These are phyloP conservation scores for Tenthredo distinguenda DNA, from an alignment of 2,888 invertebrate genomes.

Conservation along the genomic window DNA sequence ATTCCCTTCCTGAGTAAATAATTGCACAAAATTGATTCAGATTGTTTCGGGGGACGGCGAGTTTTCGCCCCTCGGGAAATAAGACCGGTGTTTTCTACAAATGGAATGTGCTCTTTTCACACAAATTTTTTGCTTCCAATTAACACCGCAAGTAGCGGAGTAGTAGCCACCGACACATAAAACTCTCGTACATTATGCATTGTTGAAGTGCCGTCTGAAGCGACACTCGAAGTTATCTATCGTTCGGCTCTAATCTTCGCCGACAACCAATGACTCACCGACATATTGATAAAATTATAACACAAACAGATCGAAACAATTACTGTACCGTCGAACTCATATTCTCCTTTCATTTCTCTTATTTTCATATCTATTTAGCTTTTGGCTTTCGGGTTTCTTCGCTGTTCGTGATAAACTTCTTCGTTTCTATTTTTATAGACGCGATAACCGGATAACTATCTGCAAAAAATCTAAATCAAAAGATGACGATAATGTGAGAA, in stretches of 20 bases:
- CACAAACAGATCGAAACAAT: constrained; percentile 9
- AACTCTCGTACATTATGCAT: constrained; percentile 18
- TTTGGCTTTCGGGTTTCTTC: background rate
- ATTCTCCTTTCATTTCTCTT: background rate
- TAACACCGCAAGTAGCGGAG: constrained; percentile 25
- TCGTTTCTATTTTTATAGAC: background rate
- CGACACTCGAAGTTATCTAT: constrained; percentile 7
- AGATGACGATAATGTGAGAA: background rate
- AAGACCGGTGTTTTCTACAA: background rate
- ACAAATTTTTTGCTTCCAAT: constrained; percentile 29
- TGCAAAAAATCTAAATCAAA: background rate
- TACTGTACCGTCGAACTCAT: background rate
- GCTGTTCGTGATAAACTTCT: background rate
- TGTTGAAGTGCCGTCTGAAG: constrained; percentile 33
- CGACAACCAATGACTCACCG: constrained; percentile 6
- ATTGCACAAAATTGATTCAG: background rate
- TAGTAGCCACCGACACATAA: background rate
- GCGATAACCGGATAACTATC: background rate
- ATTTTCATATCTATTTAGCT: background rate
- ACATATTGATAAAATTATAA: constrained; percentile 13
- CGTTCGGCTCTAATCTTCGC: constrained; percentile 3
- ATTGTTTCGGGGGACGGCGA: background rate
- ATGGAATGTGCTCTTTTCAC: background rate
- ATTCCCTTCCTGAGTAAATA: background rate
- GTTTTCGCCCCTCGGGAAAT: background rate